phyloP scores from a whole-genome alignment of 2,113 vertebrate species.

The Neolamprologus sp. region DNA sequence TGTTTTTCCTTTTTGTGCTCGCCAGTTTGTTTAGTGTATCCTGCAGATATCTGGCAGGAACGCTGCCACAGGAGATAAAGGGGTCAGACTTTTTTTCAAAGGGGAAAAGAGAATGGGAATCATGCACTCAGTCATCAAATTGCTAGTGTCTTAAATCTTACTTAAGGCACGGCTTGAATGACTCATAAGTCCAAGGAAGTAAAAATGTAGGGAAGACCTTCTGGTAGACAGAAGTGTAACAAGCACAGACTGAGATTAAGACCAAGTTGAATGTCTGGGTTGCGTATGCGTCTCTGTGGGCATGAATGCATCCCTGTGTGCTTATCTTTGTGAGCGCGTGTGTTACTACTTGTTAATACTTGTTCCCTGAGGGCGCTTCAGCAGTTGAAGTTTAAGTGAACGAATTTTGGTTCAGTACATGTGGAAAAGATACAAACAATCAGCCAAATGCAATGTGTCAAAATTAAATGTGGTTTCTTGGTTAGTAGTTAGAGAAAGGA shows the following conservation, averaged over 20 bases:
- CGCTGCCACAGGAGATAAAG: background rate
- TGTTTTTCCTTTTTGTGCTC: background rate
- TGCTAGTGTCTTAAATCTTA: background rate
- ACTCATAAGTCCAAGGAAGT: background rate
- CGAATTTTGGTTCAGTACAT: background rate
- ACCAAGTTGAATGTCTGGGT: background rate
- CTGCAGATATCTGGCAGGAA: conserved; percentile 3
- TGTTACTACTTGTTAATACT: background rate
- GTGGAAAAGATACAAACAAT: background rate
- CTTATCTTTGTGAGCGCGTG: background rate
- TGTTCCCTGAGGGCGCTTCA: background rate
- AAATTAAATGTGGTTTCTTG: background rate
- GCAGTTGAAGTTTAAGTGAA: background rate
- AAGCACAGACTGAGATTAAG: background rate
- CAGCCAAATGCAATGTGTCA: background rate
- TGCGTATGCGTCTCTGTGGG: background rate
- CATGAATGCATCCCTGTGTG: background rate
- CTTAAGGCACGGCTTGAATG: background rate
- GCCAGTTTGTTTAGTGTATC: conserved; percentile 13
- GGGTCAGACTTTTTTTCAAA: background rate
- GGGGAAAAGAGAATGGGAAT: background rate
- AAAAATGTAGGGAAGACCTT: background rate
- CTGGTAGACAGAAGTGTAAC: background rate
- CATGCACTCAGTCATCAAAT: background rate
- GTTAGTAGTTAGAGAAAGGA: background rate